phyloP scores from a whole-genome alignment of 2,797 vertebrate species.

The Cossypha niveicapilla region DNA sequence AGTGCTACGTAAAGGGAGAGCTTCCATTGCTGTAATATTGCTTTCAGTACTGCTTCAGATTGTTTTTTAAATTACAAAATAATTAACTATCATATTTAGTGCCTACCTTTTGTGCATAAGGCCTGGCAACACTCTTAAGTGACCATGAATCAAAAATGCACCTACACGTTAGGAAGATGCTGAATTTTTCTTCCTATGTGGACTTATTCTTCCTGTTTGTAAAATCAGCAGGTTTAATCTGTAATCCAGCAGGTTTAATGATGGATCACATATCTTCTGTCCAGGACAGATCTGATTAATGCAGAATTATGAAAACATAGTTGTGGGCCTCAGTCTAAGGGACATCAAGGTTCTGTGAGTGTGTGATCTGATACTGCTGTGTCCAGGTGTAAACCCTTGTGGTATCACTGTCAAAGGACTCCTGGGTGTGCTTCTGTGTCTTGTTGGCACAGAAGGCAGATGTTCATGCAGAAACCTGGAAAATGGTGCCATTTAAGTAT shows the following conservation, averaged over 20 bases:
- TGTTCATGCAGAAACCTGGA: not conserved
- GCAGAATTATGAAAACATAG: not conserved
- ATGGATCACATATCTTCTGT: not conserved
- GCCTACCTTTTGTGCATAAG: not conserved
- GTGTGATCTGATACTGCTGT: not conserved
- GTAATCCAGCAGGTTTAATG: not conserved
- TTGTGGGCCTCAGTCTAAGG: not conserved
- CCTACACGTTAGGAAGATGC: not conserved
- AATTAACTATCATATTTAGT: not conserved
- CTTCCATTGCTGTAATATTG: not conserved
- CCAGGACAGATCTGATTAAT: not conserved
- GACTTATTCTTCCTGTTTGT: not conserved
- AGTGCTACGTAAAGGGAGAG: not conserved
- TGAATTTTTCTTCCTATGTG: not conserved
- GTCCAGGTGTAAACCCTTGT: not conserved
- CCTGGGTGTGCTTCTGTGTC: not conserved
- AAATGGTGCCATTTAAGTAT: not conserved
- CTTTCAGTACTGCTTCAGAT: not conserved
- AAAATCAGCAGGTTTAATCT: not conserved
- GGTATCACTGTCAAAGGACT: accelerated
- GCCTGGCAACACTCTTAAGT: not conserved
- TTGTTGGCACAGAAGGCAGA: not conserved
- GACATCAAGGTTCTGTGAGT: not conserved
- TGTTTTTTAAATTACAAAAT: not conserved
- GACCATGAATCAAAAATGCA: not conserved